Evolutionary conservation across 2,888 invertebrate genomes (phyloP).

Genomic region (Aphelenchoides bicaudatus): DNA sequence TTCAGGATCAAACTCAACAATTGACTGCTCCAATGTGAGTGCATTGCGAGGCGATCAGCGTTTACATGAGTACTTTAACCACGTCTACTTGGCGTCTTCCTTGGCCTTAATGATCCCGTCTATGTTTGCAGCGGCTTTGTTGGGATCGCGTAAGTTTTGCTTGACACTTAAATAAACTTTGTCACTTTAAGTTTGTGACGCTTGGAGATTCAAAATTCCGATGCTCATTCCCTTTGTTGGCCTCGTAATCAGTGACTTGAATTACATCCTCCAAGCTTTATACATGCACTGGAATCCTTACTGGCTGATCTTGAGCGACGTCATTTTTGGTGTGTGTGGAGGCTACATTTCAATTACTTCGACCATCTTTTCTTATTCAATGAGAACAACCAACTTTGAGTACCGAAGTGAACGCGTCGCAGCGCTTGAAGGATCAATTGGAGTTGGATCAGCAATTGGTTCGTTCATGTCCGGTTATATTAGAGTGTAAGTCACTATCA

Average conservation of each 20-base stretch:
- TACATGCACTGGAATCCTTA: slow-evolving; percentile 51
- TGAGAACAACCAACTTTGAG: slow-evolving; percentile 54
- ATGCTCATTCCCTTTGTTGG: slow-evolving; percentile 62
- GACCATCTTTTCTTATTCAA: slow-evolving; percentile 61
- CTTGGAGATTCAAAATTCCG: slow-evolving; percentile 61
- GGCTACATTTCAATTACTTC: slow-evolving; percentile 61
- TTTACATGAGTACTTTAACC: slow-evolving; percentile 60
- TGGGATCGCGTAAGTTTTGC: slow-evolving; percentile 56
- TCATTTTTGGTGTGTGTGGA: slow-evolving; percentile 61
- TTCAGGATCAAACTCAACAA: slow-evolving; percentile 28
- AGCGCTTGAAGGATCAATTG: slow-evolving; percentile 61
- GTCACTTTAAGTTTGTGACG: slow-evolving; percentile 57
- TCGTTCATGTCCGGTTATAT: slow-evolving; percentile 61
- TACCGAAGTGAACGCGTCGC: slow-evolving; percentile 60
- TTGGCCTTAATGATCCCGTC: slow-evolving; percentile 60
- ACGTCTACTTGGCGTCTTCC: slow-evolving; percentile 60
- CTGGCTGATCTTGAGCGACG: slow-evolving; percentile 60
- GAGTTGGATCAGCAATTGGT: slow-evolving; percentile 61
- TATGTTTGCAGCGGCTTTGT: slow-evolving; percentile 58
- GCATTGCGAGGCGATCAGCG: slow-evolving; percentile 46
- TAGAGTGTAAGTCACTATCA: slow-evolving; percentile 39
- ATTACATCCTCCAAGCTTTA: slow-evolving; percentile 58
- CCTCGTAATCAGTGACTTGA: slow-evolving; percentile 49
- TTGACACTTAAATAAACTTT: not conserved
- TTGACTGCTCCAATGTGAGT: slow-evolving; percentile 40